Conservation (phyloP, 2,888 invertebrate genomes). For the Tipula lateralis region DNA sequence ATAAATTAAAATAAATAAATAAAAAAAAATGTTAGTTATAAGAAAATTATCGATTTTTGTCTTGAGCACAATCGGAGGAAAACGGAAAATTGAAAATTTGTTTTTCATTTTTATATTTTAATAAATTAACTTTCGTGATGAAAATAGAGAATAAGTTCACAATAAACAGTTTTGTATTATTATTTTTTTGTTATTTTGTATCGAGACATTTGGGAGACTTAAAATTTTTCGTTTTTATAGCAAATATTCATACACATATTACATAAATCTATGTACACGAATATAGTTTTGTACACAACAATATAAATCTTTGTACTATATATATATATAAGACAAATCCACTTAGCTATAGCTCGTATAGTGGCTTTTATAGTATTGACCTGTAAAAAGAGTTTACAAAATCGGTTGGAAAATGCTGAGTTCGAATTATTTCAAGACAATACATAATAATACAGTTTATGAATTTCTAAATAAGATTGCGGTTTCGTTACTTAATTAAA, state of each 20-base stretch:
- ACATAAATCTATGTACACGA: neutral
- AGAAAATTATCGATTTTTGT: neutral
- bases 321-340: no score
- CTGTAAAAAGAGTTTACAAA: no score
- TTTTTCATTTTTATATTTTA: neutral
- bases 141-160: neutral
- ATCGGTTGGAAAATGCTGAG: no score
- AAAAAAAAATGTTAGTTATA: neutral
- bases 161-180: neutral
- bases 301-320: no score
- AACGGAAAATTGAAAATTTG: neutral
- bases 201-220: neutral
- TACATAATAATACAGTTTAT: no score
- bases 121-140: neutral
- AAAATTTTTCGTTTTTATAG: neutral
- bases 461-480: no score
- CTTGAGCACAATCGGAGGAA: neutral
- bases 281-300: neutral
- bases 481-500: no score
- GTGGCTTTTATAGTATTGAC: no score
- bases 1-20: neutral
- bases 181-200: neutral
- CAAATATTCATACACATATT: neutral
- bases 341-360: no score
- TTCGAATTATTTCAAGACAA: no score